Evolutionary conservation across 2,797 vertebrate species (phyloP).

Genomic region (Mus minutoides): DNA sequence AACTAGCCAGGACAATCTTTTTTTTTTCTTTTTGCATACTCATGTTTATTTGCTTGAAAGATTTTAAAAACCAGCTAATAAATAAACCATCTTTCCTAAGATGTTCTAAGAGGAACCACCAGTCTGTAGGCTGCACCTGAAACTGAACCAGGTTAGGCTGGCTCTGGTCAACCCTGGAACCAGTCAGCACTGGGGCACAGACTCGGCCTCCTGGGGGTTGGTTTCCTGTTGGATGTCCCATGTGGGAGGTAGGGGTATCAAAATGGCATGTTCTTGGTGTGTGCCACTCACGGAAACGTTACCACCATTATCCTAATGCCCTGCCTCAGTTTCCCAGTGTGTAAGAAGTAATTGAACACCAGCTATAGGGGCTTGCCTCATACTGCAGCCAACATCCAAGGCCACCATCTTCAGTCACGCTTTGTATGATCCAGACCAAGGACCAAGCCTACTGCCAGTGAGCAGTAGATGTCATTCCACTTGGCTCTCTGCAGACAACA

Average conservation of each 20-base stretch:
- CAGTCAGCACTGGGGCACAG: fast-evolving
- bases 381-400: not conserved
- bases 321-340: not conserved
- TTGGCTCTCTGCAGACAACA: fast-evolving
- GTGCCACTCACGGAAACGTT: fast-evolving
- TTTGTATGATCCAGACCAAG: fast-evolving
- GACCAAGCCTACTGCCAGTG: not conserved
- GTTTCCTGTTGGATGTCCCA: not conserved
- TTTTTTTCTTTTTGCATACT: not conserved
- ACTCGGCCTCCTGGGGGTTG: not conserved
- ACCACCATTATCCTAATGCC: not conserved
- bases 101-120: not conserved
- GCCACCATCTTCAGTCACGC: too few species aligned
- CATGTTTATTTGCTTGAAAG: not conserved
- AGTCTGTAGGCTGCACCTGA: not conserved
- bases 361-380: not conserved
- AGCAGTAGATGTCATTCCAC: not conserved
- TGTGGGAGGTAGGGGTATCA: too few species aligned
- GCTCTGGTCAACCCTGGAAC: not conserved
- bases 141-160: not conserved
- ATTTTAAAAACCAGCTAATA: not conserved
- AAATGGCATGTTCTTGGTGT: fast-evolving
- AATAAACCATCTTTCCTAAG: constrained; percentile 1
- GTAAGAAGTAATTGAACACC: fast-evolving
- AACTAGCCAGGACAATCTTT: not conserved